Base-by-base conservation (phyloP, 1,140 invertebrate genomes). In the Ceratosolen fusciceps region DNA sequence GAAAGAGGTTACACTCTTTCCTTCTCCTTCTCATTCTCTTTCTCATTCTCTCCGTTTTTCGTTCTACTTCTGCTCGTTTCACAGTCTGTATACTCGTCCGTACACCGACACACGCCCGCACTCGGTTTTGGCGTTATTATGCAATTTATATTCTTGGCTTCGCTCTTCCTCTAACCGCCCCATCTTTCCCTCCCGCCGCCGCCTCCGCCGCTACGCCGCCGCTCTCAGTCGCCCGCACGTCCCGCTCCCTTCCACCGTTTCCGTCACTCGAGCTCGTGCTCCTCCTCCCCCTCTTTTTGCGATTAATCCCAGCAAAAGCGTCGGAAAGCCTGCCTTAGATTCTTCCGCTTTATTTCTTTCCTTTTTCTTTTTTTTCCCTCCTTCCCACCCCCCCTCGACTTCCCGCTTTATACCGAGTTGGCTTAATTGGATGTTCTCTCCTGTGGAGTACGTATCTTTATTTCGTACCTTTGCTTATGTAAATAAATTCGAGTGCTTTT, bases 301-400 rank as follows among this genome's bases (percentile, higher is more conserved):
- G 82, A 82, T 77, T 79, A 79, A 74, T 62, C 75, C 54, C 7
- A 65, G 60, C 60, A 37, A 65, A 31, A 65, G n/a, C 68, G 49
- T 37, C 81, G 80, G 81, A 84, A 83, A 82, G 83, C 82, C 82
- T 77, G 80, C 47, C 24, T 82, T 82, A 80, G 80, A 81, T 79
- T 82, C 77, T 83, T 82, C 70, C 77, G 56, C n/a, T n/a, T 80
- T 78, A 62, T 31, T 58, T 29, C 14, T 74, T 37, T 58, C n/a
- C n/a, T n/a, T n/a, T n/a, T n/a, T n/a, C n/a, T n/a, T n/a, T n/a
- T n/a, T n/a, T n/a, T n/a, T n/a, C n/a, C n/a, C n/a, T n/a, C n/a
- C n/a, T n/a, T n/a, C n/a, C n/a, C n/a, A n/a, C n/a, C n/a, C n/a
- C n/a, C n/a, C n/a, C n/a, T n/a, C n/a, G n/a, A 75, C 65, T 71